Conservation (phyloP, 2,888 invertebrate species). For the Tetrapedia diversipes region DNA sequence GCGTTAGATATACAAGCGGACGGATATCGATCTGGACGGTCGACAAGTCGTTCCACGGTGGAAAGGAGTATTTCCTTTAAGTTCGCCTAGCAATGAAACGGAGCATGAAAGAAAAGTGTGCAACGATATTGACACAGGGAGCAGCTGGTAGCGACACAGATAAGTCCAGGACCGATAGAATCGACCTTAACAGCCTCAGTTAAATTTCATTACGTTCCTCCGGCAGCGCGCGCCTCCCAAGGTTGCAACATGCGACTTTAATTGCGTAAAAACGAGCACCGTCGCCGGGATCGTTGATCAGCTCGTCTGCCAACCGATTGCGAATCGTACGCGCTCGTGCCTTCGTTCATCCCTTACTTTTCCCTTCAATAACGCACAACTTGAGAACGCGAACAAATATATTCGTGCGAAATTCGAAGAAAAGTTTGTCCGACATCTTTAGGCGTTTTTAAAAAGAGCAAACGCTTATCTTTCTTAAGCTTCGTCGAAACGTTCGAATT, state of each 20-base stretch:
- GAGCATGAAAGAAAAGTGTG: background rate
- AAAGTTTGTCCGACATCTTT: no score
- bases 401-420: no score
- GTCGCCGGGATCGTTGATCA: slow-evolving; percentile 43
- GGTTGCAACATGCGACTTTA: slow-evolving; percentile 52
- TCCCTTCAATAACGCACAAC: no score
- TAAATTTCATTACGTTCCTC: slow-evolving; percentile 63
- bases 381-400: no score
- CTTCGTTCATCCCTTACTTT: no score
- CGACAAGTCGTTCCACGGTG: background rate
- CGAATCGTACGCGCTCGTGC: background rate
- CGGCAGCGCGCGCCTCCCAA: slow-evolving; percentile 38
- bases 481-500: no score
- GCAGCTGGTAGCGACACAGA: slow-evolving; percentile 30
- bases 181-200: slow-evolving; percentile 64
- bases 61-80: no score
- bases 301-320: background rate
- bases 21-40: background rate
- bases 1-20: background rate
- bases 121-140: slow-evolving; percentile 11
- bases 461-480: no score
- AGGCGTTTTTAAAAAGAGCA: no score
- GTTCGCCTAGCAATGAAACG: background rate
- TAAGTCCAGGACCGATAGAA: slow-evolving; percentile 51
- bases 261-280: slow-evolving; percentile 52